Percentiles rank a stretch among this genome's conserved stretches.
phyloP scores from a whole-genome alignment of 35 echinoderm and acorn worm species.

The Stichopus chloronotus region DNA sequence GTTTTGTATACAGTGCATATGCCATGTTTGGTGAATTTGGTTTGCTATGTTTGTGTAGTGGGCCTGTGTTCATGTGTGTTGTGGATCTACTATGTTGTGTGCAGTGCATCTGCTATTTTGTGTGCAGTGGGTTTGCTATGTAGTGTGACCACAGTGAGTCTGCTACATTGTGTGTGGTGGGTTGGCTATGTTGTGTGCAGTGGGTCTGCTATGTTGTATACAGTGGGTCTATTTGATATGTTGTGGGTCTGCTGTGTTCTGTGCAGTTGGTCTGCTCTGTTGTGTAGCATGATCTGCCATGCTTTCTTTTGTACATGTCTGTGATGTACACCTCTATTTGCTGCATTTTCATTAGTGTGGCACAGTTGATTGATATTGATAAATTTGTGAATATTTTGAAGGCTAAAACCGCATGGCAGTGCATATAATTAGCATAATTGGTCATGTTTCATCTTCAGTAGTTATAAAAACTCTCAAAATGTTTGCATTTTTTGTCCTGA shows the following conservation, averaged over 20 bases:
- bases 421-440: too few relatives aligned
- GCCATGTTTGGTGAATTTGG: background rate
- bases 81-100: background rate
- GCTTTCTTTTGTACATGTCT: too few relatives aligned
- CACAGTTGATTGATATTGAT: too few relatives aligned
- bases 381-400: too few relatives aligned
- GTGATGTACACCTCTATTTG: too few relatives aligned
- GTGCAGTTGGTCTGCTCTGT: background rate
- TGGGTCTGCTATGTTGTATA: background rate
- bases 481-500: too few relatives aligned
- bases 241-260: background rate
- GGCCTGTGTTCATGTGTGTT: background rate
- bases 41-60: background rate
- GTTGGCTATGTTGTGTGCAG: background rate
- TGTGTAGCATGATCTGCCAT: background rate
- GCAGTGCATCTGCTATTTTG: background rate
- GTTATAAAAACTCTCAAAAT: too few relatives aligned
- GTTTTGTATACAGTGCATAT: background rate
- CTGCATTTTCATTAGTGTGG: too few relatives aligned
- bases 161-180: background rate
- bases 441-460: too few relatives aligned
- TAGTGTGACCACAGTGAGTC: background rate
- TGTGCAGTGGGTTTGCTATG: background rate
- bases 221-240: background rate
- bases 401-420: too few relatives aligned